Percentiles rank a stretch among this genome's conserved stretches.
phyloP scores from a whole-genome alignment of 2,888 invertebrate genomes.

The Aleiodes alternator region DNA sequence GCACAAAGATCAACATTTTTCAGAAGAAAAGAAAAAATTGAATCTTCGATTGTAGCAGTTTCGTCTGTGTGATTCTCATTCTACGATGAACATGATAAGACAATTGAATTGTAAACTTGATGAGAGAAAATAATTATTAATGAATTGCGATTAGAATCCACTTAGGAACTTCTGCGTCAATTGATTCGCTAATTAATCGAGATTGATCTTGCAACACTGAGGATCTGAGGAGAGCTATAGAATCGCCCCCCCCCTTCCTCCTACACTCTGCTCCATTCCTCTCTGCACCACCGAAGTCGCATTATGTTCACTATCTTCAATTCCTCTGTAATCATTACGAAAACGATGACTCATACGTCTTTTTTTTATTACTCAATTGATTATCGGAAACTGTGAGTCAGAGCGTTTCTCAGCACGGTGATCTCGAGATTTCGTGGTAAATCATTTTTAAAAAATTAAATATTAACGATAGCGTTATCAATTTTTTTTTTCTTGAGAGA shows the following conservation, averaged over 20 bases:
- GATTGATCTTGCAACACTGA: constrained; percentile 48
- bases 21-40: no score
- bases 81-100: no score
- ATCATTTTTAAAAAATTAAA: no score
- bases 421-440: neutral
- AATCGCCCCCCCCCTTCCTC: no score
- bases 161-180: constrained; percentile 49
- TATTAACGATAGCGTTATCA: no score
- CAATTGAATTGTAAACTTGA: no score
- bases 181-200: constrained; percentile 63
- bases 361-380: constrained; percentile 35
- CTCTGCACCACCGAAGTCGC: no score
- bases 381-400: constrained; percentile 22
- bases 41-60: no score
- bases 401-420: neutral
- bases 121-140: neutral
- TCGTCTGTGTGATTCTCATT: no score
- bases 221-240: constrained; percentile 4
- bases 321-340: constrained; percentile 35
- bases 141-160: neutral
- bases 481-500: no score
- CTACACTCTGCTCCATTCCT: no score
- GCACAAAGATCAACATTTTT: no score
- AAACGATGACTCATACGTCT: constrained; percentile 35
- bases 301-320: constrained; percentile 4